Evolutionary conservation across 2,113 vertebrate genomes (phyloP).

Genomic region (Natator depressus): DNA sequence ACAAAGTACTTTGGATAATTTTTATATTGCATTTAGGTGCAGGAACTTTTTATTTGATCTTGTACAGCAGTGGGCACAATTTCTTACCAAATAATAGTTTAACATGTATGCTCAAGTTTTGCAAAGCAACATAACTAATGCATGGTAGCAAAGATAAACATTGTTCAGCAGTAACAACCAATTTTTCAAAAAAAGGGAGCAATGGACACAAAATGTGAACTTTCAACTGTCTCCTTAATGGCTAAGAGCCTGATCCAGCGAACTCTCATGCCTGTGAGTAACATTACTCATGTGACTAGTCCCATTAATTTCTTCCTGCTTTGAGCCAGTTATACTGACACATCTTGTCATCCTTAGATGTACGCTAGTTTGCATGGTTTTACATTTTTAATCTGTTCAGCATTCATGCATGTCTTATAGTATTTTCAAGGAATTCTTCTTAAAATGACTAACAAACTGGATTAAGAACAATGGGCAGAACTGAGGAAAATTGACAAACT

Average conservation of each 20-base stretch:
- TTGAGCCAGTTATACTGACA: not conserved
- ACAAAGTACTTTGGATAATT: not conserved
- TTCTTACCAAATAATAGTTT: not conserved
- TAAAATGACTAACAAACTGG: constrained; percentile 10
- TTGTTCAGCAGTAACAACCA: not conserved
- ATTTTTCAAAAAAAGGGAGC: not conserved
- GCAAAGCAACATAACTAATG: not conserved
- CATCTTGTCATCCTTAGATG: not conserved
- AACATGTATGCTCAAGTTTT: not conserved
- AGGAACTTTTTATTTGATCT: not conserved
- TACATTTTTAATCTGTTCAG: not conserved
- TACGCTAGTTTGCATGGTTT: not conserved
- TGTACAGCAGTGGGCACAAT: not conserved
- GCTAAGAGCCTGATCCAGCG: not conserved
- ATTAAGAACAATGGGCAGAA: not conserved
- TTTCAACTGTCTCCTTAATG: not conserved
- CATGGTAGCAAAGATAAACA: not conserved
- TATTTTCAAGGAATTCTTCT: constrained; percentile 18
- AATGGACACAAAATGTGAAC: not conserved
- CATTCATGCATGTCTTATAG: not conserved
- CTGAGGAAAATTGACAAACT: not conserved
- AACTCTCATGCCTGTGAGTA: not conserved
- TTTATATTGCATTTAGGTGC: not conserved
- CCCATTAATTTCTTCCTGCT: not conserved
- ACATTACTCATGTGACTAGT: not conserved